A percentile compares a stretch with the other conserved stretches of the same genome.
These are phyloP conservation scores for Platanista minor DNA, from an alignment of 2,113 vertebrate genomes.

Conservation along the genomic window DNA sequence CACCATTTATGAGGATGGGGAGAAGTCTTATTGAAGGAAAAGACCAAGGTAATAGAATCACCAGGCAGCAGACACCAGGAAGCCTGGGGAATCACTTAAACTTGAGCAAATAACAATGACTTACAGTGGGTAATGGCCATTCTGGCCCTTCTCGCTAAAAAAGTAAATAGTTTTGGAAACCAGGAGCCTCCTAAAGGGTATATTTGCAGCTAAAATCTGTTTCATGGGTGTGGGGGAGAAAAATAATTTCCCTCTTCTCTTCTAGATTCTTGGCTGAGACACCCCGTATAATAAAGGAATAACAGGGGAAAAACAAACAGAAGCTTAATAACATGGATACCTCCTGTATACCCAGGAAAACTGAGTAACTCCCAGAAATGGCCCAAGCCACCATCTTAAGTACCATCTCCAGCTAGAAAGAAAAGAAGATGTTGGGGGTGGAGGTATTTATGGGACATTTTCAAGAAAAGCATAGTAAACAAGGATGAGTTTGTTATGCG, in stretches of 20 bases:
- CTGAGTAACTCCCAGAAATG: not conserved
- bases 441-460: not conserved
- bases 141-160: not conserved
- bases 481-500: not conserved
- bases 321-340: not conserved
- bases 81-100: not conserved
- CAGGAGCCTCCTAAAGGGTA: not conserved
- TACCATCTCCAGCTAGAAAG: not conserved
- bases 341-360: not conserved
- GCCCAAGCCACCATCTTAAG: not conserved
- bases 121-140: not conserved
- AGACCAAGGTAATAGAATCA: not conserved
- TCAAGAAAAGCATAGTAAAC: not conserved
- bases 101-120: conserved; percentile 7
- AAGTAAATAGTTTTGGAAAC: not conserved
- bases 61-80: not conserved
- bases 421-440: not conserved
- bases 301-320: not conserved
- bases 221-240: not conserved
- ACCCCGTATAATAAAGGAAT: not conserved
- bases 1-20: conserved; percentile 25
- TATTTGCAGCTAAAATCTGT: not conserved
- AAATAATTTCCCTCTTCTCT: not conserved
- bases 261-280: not conserved
- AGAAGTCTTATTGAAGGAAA: conserved; percentile 52